phyloP scores from a whole-genome alignment of 2,888 invertebrate genomes.

The Lissonota sp. region DNA sequence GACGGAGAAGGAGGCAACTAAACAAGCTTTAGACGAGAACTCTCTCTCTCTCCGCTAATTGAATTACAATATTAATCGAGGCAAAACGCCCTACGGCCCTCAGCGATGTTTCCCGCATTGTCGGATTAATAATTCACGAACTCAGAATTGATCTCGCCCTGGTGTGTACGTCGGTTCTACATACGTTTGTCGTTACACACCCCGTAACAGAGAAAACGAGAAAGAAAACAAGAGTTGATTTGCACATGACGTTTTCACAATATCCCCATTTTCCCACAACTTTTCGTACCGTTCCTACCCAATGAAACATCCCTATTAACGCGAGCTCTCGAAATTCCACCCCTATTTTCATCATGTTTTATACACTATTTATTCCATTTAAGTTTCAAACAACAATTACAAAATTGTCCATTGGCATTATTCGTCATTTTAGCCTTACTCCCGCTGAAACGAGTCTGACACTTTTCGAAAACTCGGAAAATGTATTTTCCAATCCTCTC shows the following conservation, averaged over 20 bases:
- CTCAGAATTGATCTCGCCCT: slow-evolving; percentile 63
- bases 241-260: slow-evolving; percentile 41
- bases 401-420: slow-evolving; percentile 14
- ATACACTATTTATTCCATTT: slow-evolving; percentile 42
- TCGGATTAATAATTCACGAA: slow-evolving; percentile 70
- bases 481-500: slow-evolving; percentile 40
- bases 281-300: neutral
- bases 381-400: slow-evolving; percentile 40
- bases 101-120: slow-evolving; percentile 65
- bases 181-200: slow-evolving; percentile 37
- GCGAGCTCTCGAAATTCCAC: slow-evolving; percentile 27
- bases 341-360: slow-evolving; percentile 14
- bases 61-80: slow-evolving; percentile 71
- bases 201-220: neutral
- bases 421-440: neutral
- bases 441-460: neutral
- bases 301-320: slow-evolving; percentile 15
- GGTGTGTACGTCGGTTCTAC: slow-evolving; percentile 38
- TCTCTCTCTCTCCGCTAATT: slow-evolving; percentile 62
- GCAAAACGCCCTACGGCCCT: slow-evolving; percentile 61
- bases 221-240: neutral
- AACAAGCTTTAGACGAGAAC: slow-evolving; percentile 52
- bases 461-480: slow-evolving; percentile 47
- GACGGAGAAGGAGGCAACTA: slow-evolving; percentile 12
- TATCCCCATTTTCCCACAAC: slow-evolving; percentile 31